Evolutionary conservation across 2,888 invertebrate genomes (phyloP).

Genomic region (Chrysomela aeneicollis): DNA sequence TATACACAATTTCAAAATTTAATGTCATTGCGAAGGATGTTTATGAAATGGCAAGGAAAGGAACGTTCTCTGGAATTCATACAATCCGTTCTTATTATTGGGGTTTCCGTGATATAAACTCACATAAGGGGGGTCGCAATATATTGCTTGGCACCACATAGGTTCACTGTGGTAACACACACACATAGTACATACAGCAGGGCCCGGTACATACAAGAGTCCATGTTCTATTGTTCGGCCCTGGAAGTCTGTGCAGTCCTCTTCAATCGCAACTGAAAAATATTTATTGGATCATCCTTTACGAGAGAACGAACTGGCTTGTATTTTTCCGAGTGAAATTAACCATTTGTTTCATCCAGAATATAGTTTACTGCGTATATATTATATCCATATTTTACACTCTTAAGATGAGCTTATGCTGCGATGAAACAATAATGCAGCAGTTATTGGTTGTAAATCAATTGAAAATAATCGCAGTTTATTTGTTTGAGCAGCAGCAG

Average conservation of each 20-base stretch:
- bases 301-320: no score
- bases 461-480: neutral
- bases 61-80: no score
- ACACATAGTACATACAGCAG: conserved; percentile 84
- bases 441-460: neutral
- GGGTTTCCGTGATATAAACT: conserved; percentile 58
- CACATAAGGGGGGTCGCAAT: conserved; percentile 86
- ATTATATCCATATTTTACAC: no score
- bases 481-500: neutral
- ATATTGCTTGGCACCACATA: conserved; percentile 87
- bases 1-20: no score
- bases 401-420: neutral
- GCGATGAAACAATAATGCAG: neutral
- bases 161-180: conserved; percentile 87
- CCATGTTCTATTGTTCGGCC: conserved; percentile 81
- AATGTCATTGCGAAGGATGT: no score
- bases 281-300: neutral
- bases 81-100: no score
- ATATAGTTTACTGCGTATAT: no score
- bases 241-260: conserved; percentile 86
- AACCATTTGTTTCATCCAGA: no score
- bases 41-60: no score
- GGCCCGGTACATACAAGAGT: conserved; percentile 83
- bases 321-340: neutral
- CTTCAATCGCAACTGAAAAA: conserved; percentile 61